These are phyloP conservation scores for Varanus salvator DNA, from an alignment of 2,113 vertebrate species.

Conservation along the genomic window DNA sequence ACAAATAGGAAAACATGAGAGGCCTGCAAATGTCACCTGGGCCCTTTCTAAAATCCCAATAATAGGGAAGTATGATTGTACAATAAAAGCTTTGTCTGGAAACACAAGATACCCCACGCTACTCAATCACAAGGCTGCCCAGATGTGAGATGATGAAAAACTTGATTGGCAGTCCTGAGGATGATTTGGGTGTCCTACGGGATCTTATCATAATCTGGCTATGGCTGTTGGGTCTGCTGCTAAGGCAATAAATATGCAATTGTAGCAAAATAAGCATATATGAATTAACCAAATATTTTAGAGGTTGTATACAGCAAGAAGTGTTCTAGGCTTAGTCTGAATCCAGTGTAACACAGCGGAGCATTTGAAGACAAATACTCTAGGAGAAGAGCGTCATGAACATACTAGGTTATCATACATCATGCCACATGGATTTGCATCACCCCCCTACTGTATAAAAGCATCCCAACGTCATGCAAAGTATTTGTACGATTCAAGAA, in stretches of 20 bases:
- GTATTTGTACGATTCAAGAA: not conserved
- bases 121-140: not conserved
- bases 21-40: no score
- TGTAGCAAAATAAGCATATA: not conserved
- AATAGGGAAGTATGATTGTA: no score
- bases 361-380: not conserved
- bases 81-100: no score
- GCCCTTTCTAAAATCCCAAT: no score
- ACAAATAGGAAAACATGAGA: no score
- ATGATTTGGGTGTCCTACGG: not conserved
- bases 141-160: not conserved
- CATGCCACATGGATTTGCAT: not conserved
- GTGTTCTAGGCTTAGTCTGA: no score
- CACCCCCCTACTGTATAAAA: not conserved
- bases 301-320: not conserved
- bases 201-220: not conserved
- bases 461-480: not conserved
- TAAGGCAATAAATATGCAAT: not conserved
- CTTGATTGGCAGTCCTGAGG: not conserved
- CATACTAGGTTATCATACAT: not conserved
- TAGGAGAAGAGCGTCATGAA: not conserved
- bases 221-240: not conserved
- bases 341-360: not conserved
- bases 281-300: not conserved
- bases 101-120: no score